These are phyloP conservation scores for Elegia similella DNA, from an alignment of 2,888 invertebrate species.

Conservation along the genomic window DNA sequence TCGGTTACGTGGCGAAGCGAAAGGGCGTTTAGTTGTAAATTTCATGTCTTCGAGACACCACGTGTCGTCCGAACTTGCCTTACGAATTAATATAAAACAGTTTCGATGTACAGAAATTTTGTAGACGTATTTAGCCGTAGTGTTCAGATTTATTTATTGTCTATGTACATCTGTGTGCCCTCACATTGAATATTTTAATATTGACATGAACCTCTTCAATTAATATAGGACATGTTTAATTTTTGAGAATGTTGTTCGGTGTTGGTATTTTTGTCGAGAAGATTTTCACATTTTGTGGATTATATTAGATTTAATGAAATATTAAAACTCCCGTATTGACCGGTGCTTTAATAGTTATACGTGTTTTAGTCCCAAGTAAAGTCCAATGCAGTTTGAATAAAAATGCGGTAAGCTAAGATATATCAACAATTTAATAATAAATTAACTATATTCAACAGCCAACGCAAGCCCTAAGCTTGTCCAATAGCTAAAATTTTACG, in stretches of 20 bases:
- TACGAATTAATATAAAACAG: slow-evolving; percentile 28
- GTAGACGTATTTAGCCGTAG: slow-evolving; percentile 37
- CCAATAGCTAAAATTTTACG: too few relatives aligned
- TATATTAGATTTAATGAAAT: slow-evolving; percentile 2
- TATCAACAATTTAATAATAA: too few relatives aligned
- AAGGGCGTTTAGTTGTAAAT: slow-evolving; percentile 27
- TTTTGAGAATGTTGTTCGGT: slow-evolving; percentile 12
- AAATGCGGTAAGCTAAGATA: not conserved
- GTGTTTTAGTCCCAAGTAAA: not conserved
- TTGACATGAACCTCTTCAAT: slow-evolving; percentile 3
- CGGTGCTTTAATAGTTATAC: not conserved
- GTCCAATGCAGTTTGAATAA: not conserved
- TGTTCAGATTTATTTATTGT: slow-evolving; percentile 31
- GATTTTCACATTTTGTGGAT: slow-evolving; percentile 2
- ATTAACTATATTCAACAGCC: too few relatives aligned
- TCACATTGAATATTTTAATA: slow-evolving; percentile 3
- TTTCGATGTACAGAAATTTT: slow-evolving; percentile 22
- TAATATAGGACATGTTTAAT: not conserved
- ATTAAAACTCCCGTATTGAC: slow-evolving; percentile 9
- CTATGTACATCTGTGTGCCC: slow-evolving; percentile 15
- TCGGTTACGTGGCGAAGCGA: not conserved
- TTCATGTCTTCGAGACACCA: slow-evolving; percentile 24
- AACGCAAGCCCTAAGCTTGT: too few relatives aligned
- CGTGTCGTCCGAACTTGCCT: slow-evolving; percentile 42
- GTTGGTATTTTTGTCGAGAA: not conserved